Evolutionary conservation across 2,113 vertebrate species (phyloP).

Genomic region (Prinia subflava): DNA sequence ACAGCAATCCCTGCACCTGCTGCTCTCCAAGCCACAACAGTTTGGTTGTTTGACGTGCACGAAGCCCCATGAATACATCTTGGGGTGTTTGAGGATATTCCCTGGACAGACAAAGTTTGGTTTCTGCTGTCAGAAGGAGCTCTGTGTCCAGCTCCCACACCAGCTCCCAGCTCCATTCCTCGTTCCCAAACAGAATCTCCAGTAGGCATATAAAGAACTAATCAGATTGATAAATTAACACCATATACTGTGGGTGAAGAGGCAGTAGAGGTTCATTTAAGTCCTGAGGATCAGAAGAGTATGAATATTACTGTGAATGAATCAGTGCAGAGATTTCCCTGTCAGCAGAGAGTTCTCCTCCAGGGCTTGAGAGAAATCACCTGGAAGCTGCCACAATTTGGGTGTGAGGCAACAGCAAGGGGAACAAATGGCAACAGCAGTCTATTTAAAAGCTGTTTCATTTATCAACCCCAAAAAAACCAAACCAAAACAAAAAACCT

Average conservation of each 20-base stretch:
- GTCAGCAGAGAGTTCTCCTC: not conserved
- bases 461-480: constrained; percentile 21
- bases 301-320: not conserved
- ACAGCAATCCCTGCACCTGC: not conserved
- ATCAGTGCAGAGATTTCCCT: not conserved
- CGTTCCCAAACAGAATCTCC: not conserved
- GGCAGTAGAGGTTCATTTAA: not conserved
- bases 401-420: not conserved
- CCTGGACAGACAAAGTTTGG: not conserved
- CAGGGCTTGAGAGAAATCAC: constrained; percentile 11
- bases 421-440: not conserved
- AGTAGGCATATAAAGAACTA: not conserved
- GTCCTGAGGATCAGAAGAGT: not conserved
- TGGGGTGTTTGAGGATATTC: not conserved
- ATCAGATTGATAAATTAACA: constrained; percentile 18
- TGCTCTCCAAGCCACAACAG: not conserved
- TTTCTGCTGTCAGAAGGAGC: not conserved
- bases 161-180: not conserved
- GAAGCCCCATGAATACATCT: not conserved
- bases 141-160: not conserved
- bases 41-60: not conserved
- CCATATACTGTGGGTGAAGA: not conserved
- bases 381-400: not conserved
- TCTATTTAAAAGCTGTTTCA: not conserved
- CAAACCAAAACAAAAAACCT: not conserved